Evolutionary conservation across 37 sponge, comb jelly and placozoan genomes (phyloP), one percentile per base, ranked within the genome.

Genomic region (Axinella damicornis): DNA sequence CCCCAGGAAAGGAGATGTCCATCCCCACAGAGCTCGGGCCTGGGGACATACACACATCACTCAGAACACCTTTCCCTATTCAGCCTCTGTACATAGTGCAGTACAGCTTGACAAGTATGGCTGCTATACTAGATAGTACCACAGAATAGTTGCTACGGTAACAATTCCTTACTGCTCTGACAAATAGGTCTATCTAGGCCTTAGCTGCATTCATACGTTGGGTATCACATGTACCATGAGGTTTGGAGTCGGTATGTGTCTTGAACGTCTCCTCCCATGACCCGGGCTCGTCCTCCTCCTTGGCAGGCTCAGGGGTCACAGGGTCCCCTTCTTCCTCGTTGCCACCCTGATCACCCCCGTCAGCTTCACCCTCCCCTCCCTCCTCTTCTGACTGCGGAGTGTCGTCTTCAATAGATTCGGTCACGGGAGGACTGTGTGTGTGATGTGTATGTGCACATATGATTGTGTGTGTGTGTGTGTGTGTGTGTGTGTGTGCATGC

Each of bases 181-280:
- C n/a, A n/a, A n/a, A n/a, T n/a, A n/a, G n/a, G n/a, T n/a, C n/a
- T n/a, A n/a, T n/a, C n/a, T n/a, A n/a, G n/a, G n/a, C n/a, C n/a
- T n/a, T n/a, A n/a, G n/a, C n/a, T n/a, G 46, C 9, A 4, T 9
- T 12, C 46, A 12, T 4, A 46, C 9, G 46, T 46, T 46, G 6
- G 9, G 46, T 46, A 12, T 46, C 46, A 2, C 5, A 69, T 70
- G 35, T 57, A 95, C 96, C 97, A 57, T 92, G 84, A 14, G 97
- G 97, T 55, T 94, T 94, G n/a, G 99, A 96, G 85, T 98, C 99
- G 36, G 78, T 73, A 54, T 96, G 95, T 27, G 92, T 74, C 83
- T 96, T 98, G 77, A 98, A 98, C 11, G 78, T 89, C 81, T 98
- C 99, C 71, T 94, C 93, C 99, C 99, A 98, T 80, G 85, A 83